Evolutionary conservation across 2,888 invertebrate genomes (phyloP), one percentile per base, ranked within the genome.

Genomic region (Lasioglossum vierecki): DNA sequence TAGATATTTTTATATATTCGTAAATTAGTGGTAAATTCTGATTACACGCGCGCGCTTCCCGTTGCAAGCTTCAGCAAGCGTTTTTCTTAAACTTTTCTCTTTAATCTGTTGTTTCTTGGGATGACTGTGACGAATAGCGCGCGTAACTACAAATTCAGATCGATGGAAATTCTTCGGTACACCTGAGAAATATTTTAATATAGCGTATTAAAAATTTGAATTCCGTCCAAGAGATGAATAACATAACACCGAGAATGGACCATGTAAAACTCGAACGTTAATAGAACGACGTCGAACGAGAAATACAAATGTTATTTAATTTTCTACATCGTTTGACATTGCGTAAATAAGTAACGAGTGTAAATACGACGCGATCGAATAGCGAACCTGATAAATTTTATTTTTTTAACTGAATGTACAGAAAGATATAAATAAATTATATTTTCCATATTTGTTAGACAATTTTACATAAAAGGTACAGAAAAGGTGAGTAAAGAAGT

Each of bases 221-320:
- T 73, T 85, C 85, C 83, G 85, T 83, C 85, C 83, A 73, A 9
- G 57, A 13, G 11, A 44, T 35, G 35, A 76, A 68, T 35, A 71
- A 49, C 15, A 13, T 46, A 35, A 63, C 9, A 11, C 41, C 41
- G 73, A 39, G 57, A 41, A 30, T 30, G 63, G 68, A 81, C 49
- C 70, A 22, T 22, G 2, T 78, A 63, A 22, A 57, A 63, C 72
- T 74, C 8, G 30, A 63, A 49, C 60, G 60, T 41, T 76, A 9
- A 74, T 22, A 15, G 1, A 49, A 39, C 46, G 57, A 77, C 57
- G 26, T 39, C 73, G 1, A 74, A 53, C 46, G 30, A 39, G 30
- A n/a, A 44, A 72, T 76, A 63, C 71, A 44, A 49, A 46, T 63
- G 15, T 5, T 82, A 63, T 76, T 79, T 75, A 83, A 72, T 80